These are phyloP conservation scores for Varecia variegata DNA, from an alignment of 2,797 vertebrate genomes.

Conservation along the genomic window DNA sequence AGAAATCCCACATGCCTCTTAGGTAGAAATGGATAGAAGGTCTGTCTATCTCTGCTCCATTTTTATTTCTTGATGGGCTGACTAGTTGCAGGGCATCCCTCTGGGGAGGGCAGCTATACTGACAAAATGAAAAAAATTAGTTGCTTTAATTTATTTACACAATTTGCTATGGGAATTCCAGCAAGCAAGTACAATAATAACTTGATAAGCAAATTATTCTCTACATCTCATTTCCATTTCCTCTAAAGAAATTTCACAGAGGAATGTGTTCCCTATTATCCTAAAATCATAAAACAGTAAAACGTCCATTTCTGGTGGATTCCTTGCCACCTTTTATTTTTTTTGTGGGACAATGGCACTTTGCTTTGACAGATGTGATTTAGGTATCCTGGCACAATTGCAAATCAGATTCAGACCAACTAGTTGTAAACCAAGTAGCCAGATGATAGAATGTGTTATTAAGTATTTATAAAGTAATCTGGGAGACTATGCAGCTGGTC, in stretches of 20 bases:
- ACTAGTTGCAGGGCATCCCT: not conserved
- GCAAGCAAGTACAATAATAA: constrained; percentile 34
- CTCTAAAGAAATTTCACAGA: constrained; percentile 31
- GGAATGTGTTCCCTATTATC: constrained; percentile 3
- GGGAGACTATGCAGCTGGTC: constrained; percentile 58
- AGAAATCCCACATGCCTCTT: not conserved
- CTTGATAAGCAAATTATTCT: constrained; percentile 67
- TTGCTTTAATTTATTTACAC: constrained; percentile 64
- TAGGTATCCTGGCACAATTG: constrained; percentile 60
- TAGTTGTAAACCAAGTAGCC: constrained; percentile 68
- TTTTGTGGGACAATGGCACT: constrained; percentile 48
- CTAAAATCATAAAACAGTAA: constrained; percentile 58
- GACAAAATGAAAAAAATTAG: constrained; percentile 68
- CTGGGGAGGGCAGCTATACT: not conserved
- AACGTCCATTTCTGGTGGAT: constrained; percentile 40
- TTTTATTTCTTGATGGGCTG: not conserved
- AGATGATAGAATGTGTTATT: constrained; percentile 76
- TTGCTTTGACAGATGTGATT: constrained; percentile 74
- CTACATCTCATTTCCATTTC: constrained; percentile 60
- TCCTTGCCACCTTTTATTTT: constrained; percentile 52
- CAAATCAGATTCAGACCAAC: constrained; percentile 78
- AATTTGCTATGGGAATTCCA: constrained; percentile 49
- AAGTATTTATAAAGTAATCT: constrained; percentile 82
- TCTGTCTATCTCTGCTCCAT: not conserved
- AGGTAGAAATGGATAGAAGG: not conserved